These are phyloP conservation scores for Trissolcus brochymenae DNA, from an alignment of 2,888 invertebrate genomes.

Conservation along the genomic window DNA sequence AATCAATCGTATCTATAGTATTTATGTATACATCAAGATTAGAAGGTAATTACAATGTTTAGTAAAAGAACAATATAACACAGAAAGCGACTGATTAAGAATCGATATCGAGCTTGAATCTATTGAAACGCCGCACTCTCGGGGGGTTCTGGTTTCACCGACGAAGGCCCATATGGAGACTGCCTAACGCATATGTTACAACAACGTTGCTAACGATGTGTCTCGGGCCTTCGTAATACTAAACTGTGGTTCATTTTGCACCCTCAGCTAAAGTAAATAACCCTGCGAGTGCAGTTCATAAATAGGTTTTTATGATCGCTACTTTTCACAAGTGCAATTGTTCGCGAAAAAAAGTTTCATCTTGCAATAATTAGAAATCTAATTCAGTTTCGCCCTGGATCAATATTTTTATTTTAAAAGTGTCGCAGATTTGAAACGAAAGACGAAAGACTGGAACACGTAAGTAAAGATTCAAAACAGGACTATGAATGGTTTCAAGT, in stretches of 20 bases:
- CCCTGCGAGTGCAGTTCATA: conserved; percentile 72
- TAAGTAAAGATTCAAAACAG: not conserved
- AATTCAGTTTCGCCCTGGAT: no score
- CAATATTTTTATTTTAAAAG: no score
- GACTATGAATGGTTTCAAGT: not conserved
- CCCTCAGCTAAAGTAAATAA: conserved; percentile 72
- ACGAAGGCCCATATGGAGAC: conserved; percentile 75
- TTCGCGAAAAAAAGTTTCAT: conserved; percentile 1
- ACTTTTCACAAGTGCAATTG: conserved; percentile 49
- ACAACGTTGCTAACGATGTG: conserved; percentile 76
- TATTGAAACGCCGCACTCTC: conserved; percentile 42
- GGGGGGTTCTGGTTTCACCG: conserved; percentile 59
- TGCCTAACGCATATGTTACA: conserved; percentile 76
- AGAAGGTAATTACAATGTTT: conserved; percentile 30
- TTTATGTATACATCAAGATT: no score
- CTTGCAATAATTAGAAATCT: no score
- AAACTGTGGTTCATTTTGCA: conserved; percentile 73
- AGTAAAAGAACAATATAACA: conserved; percentile 35
- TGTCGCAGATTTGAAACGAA: no score
- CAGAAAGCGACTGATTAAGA: conserved; percentile 50
- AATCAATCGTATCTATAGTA: not conserved
- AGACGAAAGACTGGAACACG: no score
- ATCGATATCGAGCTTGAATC: conserved; percentile 64
- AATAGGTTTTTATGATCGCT: conserved; percentile 67
- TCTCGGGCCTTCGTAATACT: conserved; percentile 72